Base-by-base conservation (phyloP, 2,797 vertebrate species). In the Chrosomus eos region DNA sequence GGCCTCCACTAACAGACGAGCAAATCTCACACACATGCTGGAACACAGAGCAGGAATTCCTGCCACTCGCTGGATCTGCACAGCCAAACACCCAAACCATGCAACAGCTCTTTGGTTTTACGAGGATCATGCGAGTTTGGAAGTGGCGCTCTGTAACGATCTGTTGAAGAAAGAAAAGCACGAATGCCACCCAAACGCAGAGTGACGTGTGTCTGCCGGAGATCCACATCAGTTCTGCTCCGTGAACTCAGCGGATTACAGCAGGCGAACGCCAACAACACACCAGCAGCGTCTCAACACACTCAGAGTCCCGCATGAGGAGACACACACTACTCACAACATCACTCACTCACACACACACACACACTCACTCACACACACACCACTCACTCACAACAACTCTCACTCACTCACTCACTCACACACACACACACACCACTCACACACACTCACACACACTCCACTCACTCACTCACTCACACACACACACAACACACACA, bases 241-340 rank as follows among this genome's bases (percentile, higher is more conserved):
- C 40, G 23, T 68, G 85, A 81, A 51, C 86, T 76, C 55, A 78
- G 48, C 85, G 81, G 82, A 86, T 88, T 73, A 72, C 33, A 64
- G 60, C 26, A 67, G 73, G 26, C 45, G 58, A 28, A 43, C 4
- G 11, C 23, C 23, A 40, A 21, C 58, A 31, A 72, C 45, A 71
- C 58, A 58, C 13, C 3, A 11, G 9, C 28, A 45, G n/a, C 14
- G 36, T 58, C 72, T 28, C 10, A 81, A 81, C 72, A 79, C 38
- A 14, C 23, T 77, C 36, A 60, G 23, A 45, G 38, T n/a, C n/a
- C n/a, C n/a, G n/a, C n/a, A n/a, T n/a, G n/a, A n/a, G n/a, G n/a
- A n/a, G n/a, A n/a, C 33, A 5, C 33, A 0, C 33, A 36, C 33
- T n/a, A 36, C 33, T 0, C 33, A 0, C n/a, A n/a, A n/a, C n/a